Percentiles rank a stretch among this genome's conserved stretches.
Conservation (phyloP, 2,797 vertebrate species). For the Falco peregrinus region DNA sequence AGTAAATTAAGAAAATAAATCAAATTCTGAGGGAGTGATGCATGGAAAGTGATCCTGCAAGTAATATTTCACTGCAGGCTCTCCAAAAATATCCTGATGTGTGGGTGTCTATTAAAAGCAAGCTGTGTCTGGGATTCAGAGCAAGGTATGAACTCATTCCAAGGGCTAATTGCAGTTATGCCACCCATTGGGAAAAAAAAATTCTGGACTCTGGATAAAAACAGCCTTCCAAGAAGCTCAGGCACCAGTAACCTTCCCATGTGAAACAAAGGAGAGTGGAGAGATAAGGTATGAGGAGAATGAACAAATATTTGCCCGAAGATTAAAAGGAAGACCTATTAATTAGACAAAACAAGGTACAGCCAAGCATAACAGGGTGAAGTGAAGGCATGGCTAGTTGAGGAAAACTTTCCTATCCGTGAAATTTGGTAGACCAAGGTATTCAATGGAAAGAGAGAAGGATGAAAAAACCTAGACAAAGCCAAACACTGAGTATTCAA, state of each 20-base stretch:
- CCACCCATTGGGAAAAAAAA: not conserved
- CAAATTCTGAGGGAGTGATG: not conserved
- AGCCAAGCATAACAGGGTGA: not conserved
- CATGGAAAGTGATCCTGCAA: not conserved
- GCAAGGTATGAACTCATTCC: slow-evolving; percentile 31
- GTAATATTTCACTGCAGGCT: slow-evolving; percentile 16
- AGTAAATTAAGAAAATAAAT: not conserved
- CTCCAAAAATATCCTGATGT: slow-evolving; percentile 41
- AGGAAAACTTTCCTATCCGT: not conserved
- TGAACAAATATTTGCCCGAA: not conserved
- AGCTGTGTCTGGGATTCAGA: slow-evolving; percentile 20
- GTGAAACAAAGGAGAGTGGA: not conserved
- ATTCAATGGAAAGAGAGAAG: not conserved
- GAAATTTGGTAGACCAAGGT: not conserved
- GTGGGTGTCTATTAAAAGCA: slow-evolving; percentile 61
- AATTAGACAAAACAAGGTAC: not conserved
- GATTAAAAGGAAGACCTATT: not conserved
- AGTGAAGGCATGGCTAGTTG: not conserved
- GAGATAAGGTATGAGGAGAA: not conserved
- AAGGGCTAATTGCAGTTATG: slow-evolving; percentile 29
- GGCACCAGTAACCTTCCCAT: not conserved
- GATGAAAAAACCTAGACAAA: not conserved
- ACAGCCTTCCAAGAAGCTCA: not conserved
- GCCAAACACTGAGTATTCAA: not conserved
- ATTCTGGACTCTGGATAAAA: not conserved